Conservation (phyloP, 2,797 vertebrate species). For the Semaprochilodus insignis region DNA sequence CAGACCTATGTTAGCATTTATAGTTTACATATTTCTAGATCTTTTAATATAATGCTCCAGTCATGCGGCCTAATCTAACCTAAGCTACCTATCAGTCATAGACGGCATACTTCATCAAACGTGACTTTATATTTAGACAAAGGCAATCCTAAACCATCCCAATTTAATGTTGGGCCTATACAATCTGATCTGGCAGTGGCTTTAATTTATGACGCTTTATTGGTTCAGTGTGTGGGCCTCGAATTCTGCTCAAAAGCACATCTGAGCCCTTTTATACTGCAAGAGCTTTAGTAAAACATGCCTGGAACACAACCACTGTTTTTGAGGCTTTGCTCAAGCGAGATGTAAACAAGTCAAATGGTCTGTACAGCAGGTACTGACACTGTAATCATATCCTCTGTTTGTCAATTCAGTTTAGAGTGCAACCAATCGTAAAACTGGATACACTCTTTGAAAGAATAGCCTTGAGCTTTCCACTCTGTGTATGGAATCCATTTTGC, state of each 20-base stretch:
- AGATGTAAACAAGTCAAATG: conserved; percentile 60
- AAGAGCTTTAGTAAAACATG: conserved; percentile 28
- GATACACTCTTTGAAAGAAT: conserved; percentile 37
- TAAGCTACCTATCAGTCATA: conserved; percentile 33
- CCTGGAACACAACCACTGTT: conserved; percentile 40
- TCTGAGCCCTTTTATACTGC: conserved; percentile 46
- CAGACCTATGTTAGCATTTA: conserved; percentile 11
- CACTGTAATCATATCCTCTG: conserved; percentile 55
- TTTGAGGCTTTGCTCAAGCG: conserved; percentile 46
- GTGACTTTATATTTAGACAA: conserved; percentile 74
- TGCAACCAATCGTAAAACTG: conserved; percentile 56
- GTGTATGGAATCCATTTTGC: conserved; percentile 43
- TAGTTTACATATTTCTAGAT: conserved; percentile 17
- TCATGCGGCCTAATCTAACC: conserved; percentile 16
- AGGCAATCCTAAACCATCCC: conserved; percentile 66
- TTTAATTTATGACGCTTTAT: conserved; percentile 48
- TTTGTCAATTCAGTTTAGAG: conserved; percentile 55
- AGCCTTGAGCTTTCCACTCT: conserved; percentile 19
- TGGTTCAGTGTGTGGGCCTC: conserved; percentile 47
- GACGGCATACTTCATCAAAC: conserved; percentile 59
- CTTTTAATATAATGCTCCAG: conserved; percentile 28
- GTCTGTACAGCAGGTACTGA: conserved; percentile 52
- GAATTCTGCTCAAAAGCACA: conserved; percentile 33
- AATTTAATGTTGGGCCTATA: conserved; percentile 67
- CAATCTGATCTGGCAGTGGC: conserved; percentile 61